Base-by-base conservation (phyloP, 2,797 vertebrate genomes). In the Macrochelys suwanniensis region DNA sequence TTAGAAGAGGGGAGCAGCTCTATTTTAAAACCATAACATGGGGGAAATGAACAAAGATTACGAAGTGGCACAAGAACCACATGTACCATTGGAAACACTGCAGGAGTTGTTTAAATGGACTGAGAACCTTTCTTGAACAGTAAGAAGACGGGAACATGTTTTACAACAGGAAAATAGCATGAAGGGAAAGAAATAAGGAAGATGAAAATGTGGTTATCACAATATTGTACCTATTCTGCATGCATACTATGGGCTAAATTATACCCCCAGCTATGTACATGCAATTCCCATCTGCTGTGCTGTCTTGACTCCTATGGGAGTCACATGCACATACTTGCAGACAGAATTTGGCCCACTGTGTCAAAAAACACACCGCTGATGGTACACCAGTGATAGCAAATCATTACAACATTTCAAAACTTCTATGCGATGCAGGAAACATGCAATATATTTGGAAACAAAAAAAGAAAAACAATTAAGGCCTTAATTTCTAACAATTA, bases 1-100 rank as follows among this genome's bases (percentile, higher is more conserved):
- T 85, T 33, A 82, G 37, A 74, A 89, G 31, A 71, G 45, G 6
- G 65, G 80, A 83, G 42, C 28, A 45, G 21, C 81, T 42, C 87
- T 50, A 23, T 88, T 94, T 94, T 94, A 49, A 59, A 94, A 92
- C 49, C 47, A 89, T 89, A 92, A 94, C 95, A 94, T 3, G 25
- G 89, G 47, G 19, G 89, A 89, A 94, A 95, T 94, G 95, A 94
- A 87, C 45, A 37, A 3, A 88, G 82, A 96, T 96, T 91, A 89
- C 5, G 53, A 50, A 94, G 77, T 1, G 0, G 88, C 71, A 88
- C 42, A 78, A 23, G 61, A 90, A 61, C 11, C 90, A 13, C 82
- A 74, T 42, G 59, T 31, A 78, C 59, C 78, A 89, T 42, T 81
- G 45, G 37, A 85, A 93, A 84, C 53, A 26, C 49, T 89, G 31